phyloP scores from a whole-genome alignment of 37 sponge, comb jelly and placozoan species.

The Bolinopsis microptera region DNA sequence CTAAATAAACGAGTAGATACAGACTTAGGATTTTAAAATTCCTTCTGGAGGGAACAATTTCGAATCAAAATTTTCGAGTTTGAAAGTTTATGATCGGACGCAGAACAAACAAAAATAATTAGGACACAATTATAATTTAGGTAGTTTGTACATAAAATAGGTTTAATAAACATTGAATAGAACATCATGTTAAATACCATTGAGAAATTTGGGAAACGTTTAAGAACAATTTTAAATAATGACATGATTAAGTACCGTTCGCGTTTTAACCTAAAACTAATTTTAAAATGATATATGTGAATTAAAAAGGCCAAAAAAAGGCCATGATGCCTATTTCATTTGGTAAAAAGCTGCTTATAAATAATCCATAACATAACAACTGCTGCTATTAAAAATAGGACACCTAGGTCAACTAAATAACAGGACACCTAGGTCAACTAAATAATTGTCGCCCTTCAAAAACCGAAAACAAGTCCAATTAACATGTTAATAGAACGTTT shows the following conservation, averaged over 20 bases:
- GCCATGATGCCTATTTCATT: neutral
- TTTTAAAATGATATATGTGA: neutral
- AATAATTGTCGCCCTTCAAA: too few relatives aligned
- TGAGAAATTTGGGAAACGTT: too few relatives aligned
- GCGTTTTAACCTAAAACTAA: neutral
- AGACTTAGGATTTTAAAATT: too few relatives aligned
- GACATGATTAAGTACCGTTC: too few relatives aligned
- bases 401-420: neutral
- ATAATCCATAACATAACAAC: neutral
- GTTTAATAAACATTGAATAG: neutral
- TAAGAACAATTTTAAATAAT: too few relatives aligned
- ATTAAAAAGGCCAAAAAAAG: neutral
- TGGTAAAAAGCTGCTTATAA: neutral
- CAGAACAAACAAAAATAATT: neutral
- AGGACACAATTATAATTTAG: neutral
- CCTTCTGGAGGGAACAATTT: too few relatives aligned
- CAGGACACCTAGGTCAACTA: neutral
- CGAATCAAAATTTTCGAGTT: too few relatives aligned
- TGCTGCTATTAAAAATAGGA: neutral
- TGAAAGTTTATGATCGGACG: too few relatives aligned
- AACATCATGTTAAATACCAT: slow-evolving; percentile 1
- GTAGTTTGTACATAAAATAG: neutral
- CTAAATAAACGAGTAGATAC: too few relatives aligned
- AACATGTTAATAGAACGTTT: too few relatives aligned
- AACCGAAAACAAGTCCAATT: too few relatives aligned